These are phyloP conservation scores for Synergus laeviventris DNA, from an alignment of 2,888 invertebrate genomes.

Conservation along the genomic window DNA sequence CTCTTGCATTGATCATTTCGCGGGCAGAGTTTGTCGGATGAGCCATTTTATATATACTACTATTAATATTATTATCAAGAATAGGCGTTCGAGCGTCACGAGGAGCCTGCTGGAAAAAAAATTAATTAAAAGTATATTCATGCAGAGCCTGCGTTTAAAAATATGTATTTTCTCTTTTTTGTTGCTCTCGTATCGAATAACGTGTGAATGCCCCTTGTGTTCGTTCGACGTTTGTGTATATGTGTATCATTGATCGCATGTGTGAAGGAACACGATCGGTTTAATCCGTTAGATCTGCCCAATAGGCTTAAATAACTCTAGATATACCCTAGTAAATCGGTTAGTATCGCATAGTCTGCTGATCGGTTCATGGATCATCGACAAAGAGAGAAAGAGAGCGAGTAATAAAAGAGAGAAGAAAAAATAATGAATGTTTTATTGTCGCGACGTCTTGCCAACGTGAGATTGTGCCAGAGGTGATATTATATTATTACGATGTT, in stretches of 20 bases:
- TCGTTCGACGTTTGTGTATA: conserved; percentile 54
- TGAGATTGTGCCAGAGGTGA: conserved; percentile 77
- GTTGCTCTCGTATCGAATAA: conserved; percentile 8
- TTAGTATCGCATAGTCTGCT: conserved; percentile 60
- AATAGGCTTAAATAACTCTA: conserved; percentile 63
- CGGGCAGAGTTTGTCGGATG: conserved; percentile 45
- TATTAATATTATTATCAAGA: conserved; percentile 47
- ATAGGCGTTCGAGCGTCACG: conserved; percentile 51
- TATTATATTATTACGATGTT: conserved; percentile 76
- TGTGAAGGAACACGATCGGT: conserved; percentile 58
- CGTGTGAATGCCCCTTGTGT: conserved; percentile 50
- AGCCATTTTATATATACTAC: conserved; percentile 53
- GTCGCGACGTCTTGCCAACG: conserved; percentile 76
- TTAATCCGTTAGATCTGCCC: conserved; percentile 53
- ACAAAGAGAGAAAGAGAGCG: conserved; percentile 46
- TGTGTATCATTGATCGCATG: conserved; percentile 52
- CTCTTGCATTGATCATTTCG: conserved; percentile 44
- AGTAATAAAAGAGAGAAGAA: conserved; percentile 35
- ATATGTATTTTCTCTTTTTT: conserved; percentile 19
- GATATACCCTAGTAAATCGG: conserved; percentile 62
- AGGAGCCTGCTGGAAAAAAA: conserved; percentile 50
- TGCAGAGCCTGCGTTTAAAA: conserved; percentile 14
- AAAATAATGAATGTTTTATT: conserved; percentile 53
- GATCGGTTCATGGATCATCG: conserved; percentile 54
- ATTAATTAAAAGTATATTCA: conserved; percentile 48